These are phyloP conservation scores for Cephus sareptanus DNA, from an alignment of 2,888 invertebrate genomes.

Conservation along the genomic window DNA sequence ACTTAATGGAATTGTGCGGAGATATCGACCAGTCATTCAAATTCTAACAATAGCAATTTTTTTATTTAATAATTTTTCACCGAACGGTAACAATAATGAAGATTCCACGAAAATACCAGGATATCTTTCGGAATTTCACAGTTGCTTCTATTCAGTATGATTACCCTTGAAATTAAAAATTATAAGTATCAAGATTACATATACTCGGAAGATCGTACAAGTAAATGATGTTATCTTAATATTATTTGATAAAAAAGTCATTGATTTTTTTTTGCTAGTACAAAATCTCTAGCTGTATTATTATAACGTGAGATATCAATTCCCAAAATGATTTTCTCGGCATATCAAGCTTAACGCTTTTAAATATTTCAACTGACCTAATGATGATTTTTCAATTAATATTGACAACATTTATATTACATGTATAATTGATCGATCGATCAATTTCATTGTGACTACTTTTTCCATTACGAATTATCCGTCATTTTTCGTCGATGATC, in stretches of 20 bases:
- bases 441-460: background rate
- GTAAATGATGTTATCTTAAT: background rate
- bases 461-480: background rate
- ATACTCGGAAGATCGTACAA: background rate
- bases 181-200: background rate
- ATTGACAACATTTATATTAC: no score
- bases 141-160: background rate
- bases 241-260: background rate
- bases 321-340: background rate
- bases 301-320: background rate
- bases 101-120: background rate
- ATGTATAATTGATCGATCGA: background rate
- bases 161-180: background rate
- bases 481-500: background rate
- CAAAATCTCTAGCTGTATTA: no score
- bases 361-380: background rate
- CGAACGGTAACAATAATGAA: background rate
- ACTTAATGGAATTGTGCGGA: no score
- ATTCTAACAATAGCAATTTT: background rate
- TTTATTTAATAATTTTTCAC: background rate
- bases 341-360: background rate
- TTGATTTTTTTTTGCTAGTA: background rate
- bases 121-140: background rate
- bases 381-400: no score
- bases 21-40: background rate